These are phyloP conservation scores for Bicyclus anynana DNA, from an alignment of 1,140 invertebrate species.

Conservation along the genomic window DNA sequence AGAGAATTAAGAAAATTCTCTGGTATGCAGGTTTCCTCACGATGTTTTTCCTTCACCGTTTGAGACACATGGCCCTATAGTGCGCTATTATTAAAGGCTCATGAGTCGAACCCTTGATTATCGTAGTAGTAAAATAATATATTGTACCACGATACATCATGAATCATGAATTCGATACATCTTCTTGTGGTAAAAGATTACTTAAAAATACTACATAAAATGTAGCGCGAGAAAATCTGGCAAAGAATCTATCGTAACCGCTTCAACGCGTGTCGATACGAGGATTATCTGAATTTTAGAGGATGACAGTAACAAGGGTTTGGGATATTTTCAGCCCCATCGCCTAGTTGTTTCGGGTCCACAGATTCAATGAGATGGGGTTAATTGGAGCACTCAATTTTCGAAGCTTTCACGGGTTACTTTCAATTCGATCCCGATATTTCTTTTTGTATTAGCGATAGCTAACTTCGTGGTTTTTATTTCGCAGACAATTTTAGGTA, in stretches of 20 bases:
- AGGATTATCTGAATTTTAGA: slow-evolving; percentile 48
- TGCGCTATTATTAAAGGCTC: too few relatives aligned
- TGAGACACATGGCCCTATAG: too few relatives aligned
- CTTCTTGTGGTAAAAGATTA: too few relatives aligned
- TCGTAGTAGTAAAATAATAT: too few relatives aligned
- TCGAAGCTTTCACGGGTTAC: background rate
- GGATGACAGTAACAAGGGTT: slow-evolving; percentile 56
- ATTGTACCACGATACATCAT: too few relatives aligned
- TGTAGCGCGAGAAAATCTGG: background rate
- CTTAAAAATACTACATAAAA: background rate
- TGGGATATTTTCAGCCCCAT: slow-evolving; percentile 41
- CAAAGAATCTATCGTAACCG: slow-evolving; percentile 34
- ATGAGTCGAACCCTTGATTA: too few relatives aligned
- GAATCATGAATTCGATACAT: too few relatives aligned
- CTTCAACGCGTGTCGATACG: slow-evolving; percentile 46
- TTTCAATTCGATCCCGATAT: background rate
- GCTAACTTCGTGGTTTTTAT: background rate
- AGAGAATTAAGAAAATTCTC: too few relatives aligned
- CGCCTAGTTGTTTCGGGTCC: slow-evolving; percentile 27
- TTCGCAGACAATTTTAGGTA: background rate
- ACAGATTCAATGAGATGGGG: slow-evolving; percentile 25
- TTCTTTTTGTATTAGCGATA: background rate
- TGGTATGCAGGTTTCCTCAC: too few relatives aligned
- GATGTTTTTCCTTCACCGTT: too few relatives aligned
- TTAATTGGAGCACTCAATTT: slow-evolving; percentile 47